Base-by-base conservation (phyloP, 2,113 vertebrate species). In the Eurystomus gularis region DNA sequence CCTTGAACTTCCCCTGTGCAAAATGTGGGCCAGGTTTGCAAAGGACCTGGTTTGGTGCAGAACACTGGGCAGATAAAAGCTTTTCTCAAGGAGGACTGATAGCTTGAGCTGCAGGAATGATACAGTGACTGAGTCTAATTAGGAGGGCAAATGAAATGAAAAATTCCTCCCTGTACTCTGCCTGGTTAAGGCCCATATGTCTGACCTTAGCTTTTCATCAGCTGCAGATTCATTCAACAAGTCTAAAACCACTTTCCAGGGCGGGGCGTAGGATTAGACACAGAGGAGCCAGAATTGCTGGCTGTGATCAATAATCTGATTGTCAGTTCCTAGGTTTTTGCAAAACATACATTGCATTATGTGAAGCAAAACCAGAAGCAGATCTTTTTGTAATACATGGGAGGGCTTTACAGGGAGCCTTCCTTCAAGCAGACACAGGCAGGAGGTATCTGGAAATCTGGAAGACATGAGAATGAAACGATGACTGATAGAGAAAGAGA, bases 361-460 rank as follows among this genome's bases (percentile, higher is more conserved):
- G 61, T 33, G 86, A 94, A 94, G 95, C 86, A 87, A 95, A 95
- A 92, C 72, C 88, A 97, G 96, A 93, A 96, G 91, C 83, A 94
- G 92, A 94, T 89, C 91, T 91, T 96, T 96, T 62, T 93, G 93
- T 95, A 94, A 89, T 89, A 86, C 93, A 97, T 92, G 90, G 92
- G 96, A 94, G 94, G 93, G 88, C 95, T 96, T 95, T 91, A 89
- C 91, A 94, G 91, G 93, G 88, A 95, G 91, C 86, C 58, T 93
- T 94, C 79, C 91, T 86, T 95, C 70, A 61, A 61, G 58, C 93
- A 97, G 81, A 55, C 86, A 58, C 94, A 94, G 83, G 86, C 92
- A 92, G 96, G 94, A 95, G 86, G 95, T 91, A 95, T 93, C 86
- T 96, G 86, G 66, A 93, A 95, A 89, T 96, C 95, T 97, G 96